Evolutionary conservation across 2,797 vertebrate genomes (phyloP), one percentile per base, ranked within the genome.

Genomic region (Fratercula arctica): DNA sequence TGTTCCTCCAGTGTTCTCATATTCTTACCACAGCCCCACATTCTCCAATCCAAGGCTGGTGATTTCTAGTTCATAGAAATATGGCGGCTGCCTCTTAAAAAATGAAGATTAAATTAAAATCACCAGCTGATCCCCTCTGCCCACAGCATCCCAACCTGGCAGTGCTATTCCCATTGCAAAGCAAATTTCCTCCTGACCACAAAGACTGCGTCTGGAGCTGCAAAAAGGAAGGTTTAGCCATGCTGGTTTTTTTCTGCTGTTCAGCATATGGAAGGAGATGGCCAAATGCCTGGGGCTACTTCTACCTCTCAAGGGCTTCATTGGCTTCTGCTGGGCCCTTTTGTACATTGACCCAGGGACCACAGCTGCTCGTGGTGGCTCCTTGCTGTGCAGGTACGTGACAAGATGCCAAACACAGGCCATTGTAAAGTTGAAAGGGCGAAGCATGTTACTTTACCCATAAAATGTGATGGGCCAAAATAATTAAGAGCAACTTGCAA

Each of bases 201-300:
- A 16, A 87, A 79, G 18, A 16, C 9, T 57, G 13, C 7, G 2
- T 28, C 50, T 60, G 37, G 25, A 88, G 48, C 9, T 68, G 7
- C 29, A 50, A 66, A 83, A 80, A 43, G 3, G 6, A 50, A 18
- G 1, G 70, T 77, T 74, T 37, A 75, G 21, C 35, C 16, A 16
- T 4, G 3, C 13, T 64, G 11, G 2, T 0, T 8, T 68, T 45
- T 60, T 68, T n/a, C 31, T 6, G 0, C 35, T n/a, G 20, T 16
- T 87, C 18, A 41, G n/a, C 24, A 16, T 16, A 45, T 18, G 13
- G 59, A 79, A 90, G 46, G 26, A 89, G 26, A 68, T 26, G 21
- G 11, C 10, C 15, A 87, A 75, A 63, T 13, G 9, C 12, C 48
- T 57, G 37, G 16, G 13, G 16, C 21, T 82, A 13, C 31, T 54